A percentile compares a stretch with the other conserved stretches of the same genome.
Evolutionary conservation across 2,113 vertebrate genomes (phyloP).

Genomic region (Bolborhynchus lineola): DNA sequence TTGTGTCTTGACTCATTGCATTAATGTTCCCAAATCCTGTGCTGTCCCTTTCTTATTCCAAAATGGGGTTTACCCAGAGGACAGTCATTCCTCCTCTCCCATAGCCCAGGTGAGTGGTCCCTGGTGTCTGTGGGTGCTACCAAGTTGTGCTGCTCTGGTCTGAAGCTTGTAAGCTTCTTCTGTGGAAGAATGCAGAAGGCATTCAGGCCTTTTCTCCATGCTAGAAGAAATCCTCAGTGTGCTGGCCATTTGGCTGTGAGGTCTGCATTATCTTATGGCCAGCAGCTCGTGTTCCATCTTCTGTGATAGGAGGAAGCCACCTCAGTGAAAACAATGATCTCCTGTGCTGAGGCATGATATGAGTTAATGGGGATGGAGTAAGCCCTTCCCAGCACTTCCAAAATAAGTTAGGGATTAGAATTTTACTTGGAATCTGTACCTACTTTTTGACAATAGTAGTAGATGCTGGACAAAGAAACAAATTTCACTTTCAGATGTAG

Average conservation of each 20-base stretch:
- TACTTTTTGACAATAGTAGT: not conserved
- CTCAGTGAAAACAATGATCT: not conserved
- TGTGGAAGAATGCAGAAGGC: not conserved
- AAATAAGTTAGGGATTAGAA: not conserved
- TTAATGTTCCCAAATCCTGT: not conserved
- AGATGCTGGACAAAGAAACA: not conserved
- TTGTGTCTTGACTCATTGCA: not conserved
- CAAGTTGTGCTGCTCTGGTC: not conserved
- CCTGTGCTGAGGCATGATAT: not conserved
- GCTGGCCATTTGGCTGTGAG: not conserved
- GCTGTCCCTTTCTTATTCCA: not conserved
- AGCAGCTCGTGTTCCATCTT: not conserved
- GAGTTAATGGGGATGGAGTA: not conserved
- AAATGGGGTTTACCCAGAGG: not conserved
- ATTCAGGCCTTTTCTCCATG: not conserved
- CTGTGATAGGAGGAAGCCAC: not conserved
- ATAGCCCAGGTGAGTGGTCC: too few species aligned
- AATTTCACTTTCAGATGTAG: not conserved
- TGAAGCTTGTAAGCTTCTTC: not conserved
- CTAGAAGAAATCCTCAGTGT: not conserved
- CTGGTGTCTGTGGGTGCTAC: not conserved
- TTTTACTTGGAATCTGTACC: not conserved
- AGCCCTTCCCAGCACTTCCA: not conserved
- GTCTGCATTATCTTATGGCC: accelerated
- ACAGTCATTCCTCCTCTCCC: accelerated